These are phyloP conservation scores for Chalcis sispes DNA, from an alignment of 2,888 invertebrate species.

Conservation along the genomic window DNA sequence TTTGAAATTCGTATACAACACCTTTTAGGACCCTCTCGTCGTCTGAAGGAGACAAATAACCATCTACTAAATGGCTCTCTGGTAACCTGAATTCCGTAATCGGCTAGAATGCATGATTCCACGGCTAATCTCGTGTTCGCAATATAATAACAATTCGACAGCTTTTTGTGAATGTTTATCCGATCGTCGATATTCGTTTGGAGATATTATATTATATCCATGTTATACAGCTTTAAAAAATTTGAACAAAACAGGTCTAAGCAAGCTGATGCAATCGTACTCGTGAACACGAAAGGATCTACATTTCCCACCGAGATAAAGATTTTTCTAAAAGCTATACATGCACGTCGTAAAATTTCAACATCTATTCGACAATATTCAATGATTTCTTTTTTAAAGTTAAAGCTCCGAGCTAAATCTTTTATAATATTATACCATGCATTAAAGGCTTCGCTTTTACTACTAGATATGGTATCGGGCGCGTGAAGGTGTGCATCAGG, in stretches of 20 bases:
- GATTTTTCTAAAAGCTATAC: slow-evolving; percentile 56
- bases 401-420: background rate
- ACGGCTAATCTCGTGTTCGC: slow-evolving; percentile 38
- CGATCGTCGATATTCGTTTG: slow-evolving; percentile 61
- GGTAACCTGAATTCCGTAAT: slow-evolving; percentile 28
- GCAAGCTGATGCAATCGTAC: slow-evolving; percentile 62
- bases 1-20: background rate
- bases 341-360: slow-evolving; percentile 57
- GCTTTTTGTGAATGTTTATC: slow-evolving; percentile 63
- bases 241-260: slow-evolving; percentile 57
- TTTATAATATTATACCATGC: slow-evolving; percentile 50
- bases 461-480: slow-evolving; percentile 36
- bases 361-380: slow-evolving; percentile 60
- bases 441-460: slow-evolving; percentile 30
- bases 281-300: slow-evolving; percentile 57
- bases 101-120: slow-evolving; percentile 33
- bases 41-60: background rate
- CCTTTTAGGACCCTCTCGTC: background rate
- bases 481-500: slow-evolving; percentile 51
- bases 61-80: slow-evolving; percentile 16
- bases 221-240: slow-evolving; percentile 62
- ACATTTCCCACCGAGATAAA: slow-evolving; percentile 56
- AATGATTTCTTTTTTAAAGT: slow-evolving; percentile 50
- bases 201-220: slow-evolving; percentile 66
- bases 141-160: slow-evolving; percentile 58